phyloP scores from a whole-genome alignment of 2,888 invertebrate species.

The Cephonodes hylas region DNA sequence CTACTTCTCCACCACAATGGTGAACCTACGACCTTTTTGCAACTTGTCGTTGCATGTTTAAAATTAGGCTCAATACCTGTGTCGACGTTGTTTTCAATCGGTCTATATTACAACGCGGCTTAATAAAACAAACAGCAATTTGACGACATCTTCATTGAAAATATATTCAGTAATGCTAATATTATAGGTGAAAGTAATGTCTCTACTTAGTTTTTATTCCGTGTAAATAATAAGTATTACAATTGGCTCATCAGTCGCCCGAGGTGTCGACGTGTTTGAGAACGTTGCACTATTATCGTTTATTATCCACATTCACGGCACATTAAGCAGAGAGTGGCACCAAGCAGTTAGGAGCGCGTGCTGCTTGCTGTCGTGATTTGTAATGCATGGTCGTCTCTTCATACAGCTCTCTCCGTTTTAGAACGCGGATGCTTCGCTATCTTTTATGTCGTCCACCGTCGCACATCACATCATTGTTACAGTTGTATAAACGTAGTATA shows the following conservation, averaged over 20 bases:
- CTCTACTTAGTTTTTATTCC: background rate
- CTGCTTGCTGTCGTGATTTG: conserved; percentile 58
- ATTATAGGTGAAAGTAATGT: background rate
- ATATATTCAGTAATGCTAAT: background rate
- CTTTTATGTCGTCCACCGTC: conserved; percentile 53
- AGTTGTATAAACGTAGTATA: conserved; percentile 50
- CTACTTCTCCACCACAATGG: no score
- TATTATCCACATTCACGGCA: conserved; percentile 23
- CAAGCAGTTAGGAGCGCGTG: conserved; percentile 46
- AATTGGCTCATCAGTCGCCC: background rate
- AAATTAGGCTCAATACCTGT: no score
- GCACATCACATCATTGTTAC: conserved; percentile 58
- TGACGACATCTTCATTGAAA: no score
- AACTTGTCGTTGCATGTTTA: no score
- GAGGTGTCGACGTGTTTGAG: background rate
- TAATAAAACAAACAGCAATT: no score
- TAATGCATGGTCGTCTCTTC: conserved; percentile 67
- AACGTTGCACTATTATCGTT: background rate
- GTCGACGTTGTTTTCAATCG: no score
- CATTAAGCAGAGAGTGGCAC: conserved; percentile 24
- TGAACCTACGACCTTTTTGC: no score
- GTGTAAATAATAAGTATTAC: background rate
- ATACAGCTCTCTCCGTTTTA: conserved; percentile 72
- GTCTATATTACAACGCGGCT: background rate
- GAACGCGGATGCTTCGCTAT: conserved; percentile 37